Percentiles rank a stretch among this genome's conserved stretches.
Evolutionary conservation across 53 echinoderm and acorn worm genomes (phyloP).

Genomic region (Patiria pectinifera): DNA sequence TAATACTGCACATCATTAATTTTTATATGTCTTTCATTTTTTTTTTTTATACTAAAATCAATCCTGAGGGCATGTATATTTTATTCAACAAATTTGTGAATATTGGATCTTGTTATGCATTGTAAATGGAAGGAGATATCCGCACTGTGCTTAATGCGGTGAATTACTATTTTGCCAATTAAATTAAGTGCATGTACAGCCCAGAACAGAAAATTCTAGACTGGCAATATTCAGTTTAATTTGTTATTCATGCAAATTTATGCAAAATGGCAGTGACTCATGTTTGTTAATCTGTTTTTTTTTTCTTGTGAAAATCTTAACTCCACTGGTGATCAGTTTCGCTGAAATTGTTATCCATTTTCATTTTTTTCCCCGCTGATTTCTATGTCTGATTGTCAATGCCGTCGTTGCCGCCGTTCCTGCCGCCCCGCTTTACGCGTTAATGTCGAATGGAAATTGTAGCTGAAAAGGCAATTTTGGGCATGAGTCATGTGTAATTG

Average conservation of each 20-base stretch:
- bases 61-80: too few relatives aligned
- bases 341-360: background rate
- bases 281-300: background rate
- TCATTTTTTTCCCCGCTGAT: background rate
- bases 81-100: too few relatives aligned
- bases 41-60: too few relatives aligned
- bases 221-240: background rate
- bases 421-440: background rate
- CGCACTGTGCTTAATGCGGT: too few relatives aligned
- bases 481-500: constrained; percentile 55
- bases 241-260: constrained; percentile 22
- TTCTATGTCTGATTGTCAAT: constrained; percentile 3
- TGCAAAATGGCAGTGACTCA: constrained; percentile 51
- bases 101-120: too few relatives aligned
- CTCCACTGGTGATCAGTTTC: background rate
- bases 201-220: background rate
- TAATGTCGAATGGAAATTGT: constrained; percentile 39
- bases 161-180: too few relatives aligned
- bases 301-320: background rate
- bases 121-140: too few relatives aligned
- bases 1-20: too few relatives aligned
- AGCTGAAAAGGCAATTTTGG: constrained; percentile 48
- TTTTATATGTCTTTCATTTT: too few relatives aligned
- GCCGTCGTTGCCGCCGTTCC: background rate
- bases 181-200: background rate